Base-by-base conservation (phyloP, 1,140 invertebrate species). In the Maniola jurtina region DNA sequence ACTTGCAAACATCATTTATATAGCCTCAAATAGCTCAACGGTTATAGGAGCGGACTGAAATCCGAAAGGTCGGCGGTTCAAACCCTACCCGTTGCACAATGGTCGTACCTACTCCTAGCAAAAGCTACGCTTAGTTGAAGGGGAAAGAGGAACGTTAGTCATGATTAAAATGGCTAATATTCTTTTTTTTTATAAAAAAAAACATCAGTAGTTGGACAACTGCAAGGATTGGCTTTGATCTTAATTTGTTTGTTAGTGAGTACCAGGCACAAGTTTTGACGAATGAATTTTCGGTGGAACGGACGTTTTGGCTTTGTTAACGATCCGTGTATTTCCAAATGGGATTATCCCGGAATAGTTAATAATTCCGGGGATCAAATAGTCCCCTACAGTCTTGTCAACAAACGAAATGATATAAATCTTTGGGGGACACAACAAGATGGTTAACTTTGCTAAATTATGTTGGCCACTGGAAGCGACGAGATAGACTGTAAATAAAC, bases 391-490 rank as follows among this genome's bases (percentile, higher is more conserved):
- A 40, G 71, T 66, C 70, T 75, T 76, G 75, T 77, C 73, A 75
- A 77, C 78, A 69, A 80, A 63, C 70, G 35, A 73, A 76, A 76
- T 80, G 78, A 80, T 76, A 80, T 76, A 77, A 77, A 77, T 79
- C 73, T 77, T 61, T 25, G 48, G 61, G 61, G 54, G 54, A 70
- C 74, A 80, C 73, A 77, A 76, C 74, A 71, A 61, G 69, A 54
- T 47, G 40, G 72, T 63, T 77, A 70, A 72, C 68, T 75, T 72
- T 71, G 5, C 48, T 25, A 10, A 71, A 15, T 54, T 9, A 7
- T 25, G 62, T 60, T 7, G 15, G 11, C 62, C 58, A 68, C 42
- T 66, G 45, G 10, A 14, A 72, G 68, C 66, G 25, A 25, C 25
- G 25, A 25, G 25, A 25, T 42, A 42, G 5, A 5, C 8, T 42